Base-by-base conservation (phyloP, 1,140 invertebrate species). In the Thereuonema tuberculata region DNA sequence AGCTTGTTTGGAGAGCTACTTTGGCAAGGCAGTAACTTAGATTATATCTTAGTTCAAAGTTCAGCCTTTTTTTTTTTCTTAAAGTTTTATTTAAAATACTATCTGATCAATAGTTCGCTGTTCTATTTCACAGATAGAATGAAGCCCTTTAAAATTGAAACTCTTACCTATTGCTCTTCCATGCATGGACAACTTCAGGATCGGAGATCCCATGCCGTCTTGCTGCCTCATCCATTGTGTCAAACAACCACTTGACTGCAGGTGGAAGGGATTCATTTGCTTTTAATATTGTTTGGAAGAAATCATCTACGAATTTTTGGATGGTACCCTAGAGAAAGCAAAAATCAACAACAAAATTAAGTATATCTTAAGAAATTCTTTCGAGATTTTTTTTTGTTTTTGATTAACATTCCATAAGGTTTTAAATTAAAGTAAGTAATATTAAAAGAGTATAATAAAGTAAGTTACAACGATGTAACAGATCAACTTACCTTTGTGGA, bases 221-320 rank as follows among this genome's bases (percentile, higher is more conserved):
- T 0, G 92, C 90, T 1, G 89, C 89, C 62, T 93, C 88, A 72
- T 97, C 93, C 56, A 96, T 78, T 23, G 95, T 78, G 77, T 97
- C 93, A 72, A 95, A 95, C 5, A 97, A 72, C 90, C 92, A 96
- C 72, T 97, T 97, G 0, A 97, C 84, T 46, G 91, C 87, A 20
- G 89, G 87, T 0, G 92, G 91, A 37, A 94, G 71, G n/a, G 84
- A 81, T 65, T 93, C 88, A 70, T 91, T 91, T 3, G 88, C 88
- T 9, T 86, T 89, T 43, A 94, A 73, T 67, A 94, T 89, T 2
- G 88, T 93, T 55, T 82, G 81, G 67, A 94, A 86, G 72, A 97
- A 95, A 72, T 95, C 92, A 69, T 95, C 92, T 14, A 97, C 89
- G 75, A 94, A 97, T 71, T 96, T 94, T 71, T 96, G 91, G 53